Percentiles rank a stretch among this genome's conserved stretches.
phyloP scores from a whole-genome alignment of 2,888 invertebrate genomes.

The Chymomyza caudatula region DNA sequence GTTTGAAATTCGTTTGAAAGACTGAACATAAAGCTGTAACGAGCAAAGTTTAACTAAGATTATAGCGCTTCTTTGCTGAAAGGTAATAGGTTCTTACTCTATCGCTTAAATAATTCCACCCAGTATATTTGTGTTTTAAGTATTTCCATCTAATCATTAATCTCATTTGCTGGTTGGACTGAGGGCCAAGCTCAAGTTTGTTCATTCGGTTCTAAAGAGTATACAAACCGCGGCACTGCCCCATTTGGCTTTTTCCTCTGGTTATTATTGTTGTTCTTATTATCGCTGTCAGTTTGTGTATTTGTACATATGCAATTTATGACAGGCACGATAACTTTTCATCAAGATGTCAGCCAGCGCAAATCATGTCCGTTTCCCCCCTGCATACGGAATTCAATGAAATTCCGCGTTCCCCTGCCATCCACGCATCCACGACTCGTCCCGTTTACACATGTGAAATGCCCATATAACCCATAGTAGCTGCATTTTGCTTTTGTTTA shows the following conservation, averaged over 20 bases:
- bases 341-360: conserved; percentile 60
- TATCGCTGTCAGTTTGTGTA: neutral
- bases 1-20: too few relatives aligned
- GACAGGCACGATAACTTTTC: conserved; percentile 41
- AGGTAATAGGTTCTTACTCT: too few relatives aligned
- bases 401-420: neutral
- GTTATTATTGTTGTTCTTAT: neutral
- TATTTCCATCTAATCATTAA: too few relatives aligned
- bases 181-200: too few relatives aligned
- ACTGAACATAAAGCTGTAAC: too few relatives aligned
- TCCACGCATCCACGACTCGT: neutral
- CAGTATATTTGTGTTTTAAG: too few relatives aligned
- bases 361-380: conserved; percentile 41
- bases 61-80: too few relatives aligned
- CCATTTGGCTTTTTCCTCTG: neutral
- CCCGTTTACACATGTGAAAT: neutral
- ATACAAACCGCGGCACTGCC: neutral
- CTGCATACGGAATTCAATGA: neutral
- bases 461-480: neutral
- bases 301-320: conserved; percentile 38
- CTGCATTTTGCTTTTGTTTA: conserved; percentile 11
- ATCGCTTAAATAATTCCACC: too few relatives aligned
- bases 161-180: too few relatives aligned
- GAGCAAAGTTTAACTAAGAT: too few relatives aligned
- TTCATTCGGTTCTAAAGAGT: neutral